These are phyloP conservation scores for Coelopa frigida DNA, from an alignment of 1,140 invertebrate genomes.

Conservation along the genomic window DNA sequence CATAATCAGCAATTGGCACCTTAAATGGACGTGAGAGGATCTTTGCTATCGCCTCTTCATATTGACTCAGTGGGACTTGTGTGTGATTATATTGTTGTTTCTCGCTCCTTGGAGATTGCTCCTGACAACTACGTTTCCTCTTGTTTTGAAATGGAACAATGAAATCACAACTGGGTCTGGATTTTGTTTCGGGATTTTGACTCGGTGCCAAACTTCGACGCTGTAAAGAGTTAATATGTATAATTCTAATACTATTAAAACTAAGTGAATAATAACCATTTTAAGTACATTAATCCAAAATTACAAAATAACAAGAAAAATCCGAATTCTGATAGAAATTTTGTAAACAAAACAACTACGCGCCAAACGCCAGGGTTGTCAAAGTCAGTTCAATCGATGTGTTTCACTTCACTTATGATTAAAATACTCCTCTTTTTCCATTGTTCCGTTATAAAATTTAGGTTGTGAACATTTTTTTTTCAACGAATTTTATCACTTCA, in stretches of 20 bases:
- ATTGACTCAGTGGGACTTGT: conserved; percentile 45
- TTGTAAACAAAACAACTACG: no score
- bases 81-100: conserved; percentile 16
- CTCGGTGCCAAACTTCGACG: conserved; percentile 38
- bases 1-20: conserved; percentile 90
- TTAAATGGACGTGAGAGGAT: conserved; percentile 87
- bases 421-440: no score
- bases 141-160: conserved; percentile 33
- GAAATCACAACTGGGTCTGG: conserved; percentile 22
- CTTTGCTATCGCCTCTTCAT: conserved; percentile 64
- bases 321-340: no score
- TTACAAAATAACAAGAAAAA: no score
- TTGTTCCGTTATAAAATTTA: no score
- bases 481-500: no score
- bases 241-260: not conserved
- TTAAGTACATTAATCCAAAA: not conserved
- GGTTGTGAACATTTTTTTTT: no score
- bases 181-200: conserved; percentile 19
- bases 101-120: conserved; percentile 18
- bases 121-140: conserved; percentile 29
- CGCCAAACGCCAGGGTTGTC: no score
- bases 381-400: no score
- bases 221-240: conserved; percentile 12
- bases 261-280: not conserved
- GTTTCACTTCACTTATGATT: no score